phyloP scores from a whole-genome alignment of 2,113 vertebrate species.

The Elgaria multicarinata region DNA sequence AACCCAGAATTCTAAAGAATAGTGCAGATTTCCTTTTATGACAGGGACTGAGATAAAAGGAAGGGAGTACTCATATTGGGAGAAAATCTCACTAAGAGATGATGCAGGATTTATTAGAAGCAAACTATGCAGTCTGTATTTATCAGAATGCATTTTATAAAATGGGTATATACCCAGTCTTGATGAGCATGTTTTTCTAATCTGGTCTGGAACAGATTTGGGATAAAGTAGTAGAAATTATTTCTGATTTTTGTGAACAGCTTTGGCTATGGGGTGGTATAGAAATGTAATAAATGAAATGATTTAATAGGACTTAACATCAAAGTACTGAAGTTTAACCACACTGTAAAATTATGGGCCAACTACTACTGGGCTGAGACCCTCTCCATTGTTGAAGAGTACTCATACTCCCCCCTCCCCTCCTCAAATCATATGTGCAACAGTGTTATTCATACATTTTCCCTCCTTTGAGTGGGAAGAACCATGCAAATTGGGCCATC shows the following conservation, averaged over 20 bases:
- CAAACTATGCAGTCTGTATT: not conserved
- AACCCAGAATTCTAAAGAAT: not conserved
- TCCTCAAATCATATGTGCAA: not conserved
- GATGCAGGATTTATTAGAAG: not conserved
- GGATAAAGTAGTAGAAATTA: not conserved
- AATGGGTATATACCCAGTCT: not conserved
- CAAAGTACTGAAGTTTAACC: not conserved
- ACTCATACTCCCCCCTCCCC: not conserved
- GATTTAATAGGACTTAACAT: not conserved
- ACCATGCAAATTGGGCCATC: not conserved
- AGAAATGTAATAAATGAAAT: too few species aligned
- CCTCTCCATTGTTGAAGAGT: not conserved
- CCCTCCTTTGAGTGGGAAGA: not conserved
- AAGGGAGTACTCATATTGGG: not conserved
- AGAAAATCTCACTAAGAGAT: not conserved
- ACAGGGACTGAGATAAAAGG: not conserved
- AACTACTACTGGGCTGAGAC: not conserved
- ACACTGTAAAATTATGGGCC: not conserved
- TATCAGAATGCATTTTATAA: not conserved
- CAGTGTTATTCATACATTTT: not conserved
- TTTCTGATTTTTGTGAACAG: too few species aligned
- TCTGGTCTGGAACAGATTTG: not conserved
- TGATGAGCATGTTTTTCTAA: not conserved
- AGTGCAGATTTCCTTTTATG: not conserved
- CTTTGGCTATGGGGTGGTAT: too few species aligned